Evolutionary conservation across 2,113 vertebrate genomes (phyloP).

Genomic region (Helogale parvula): DNA sequence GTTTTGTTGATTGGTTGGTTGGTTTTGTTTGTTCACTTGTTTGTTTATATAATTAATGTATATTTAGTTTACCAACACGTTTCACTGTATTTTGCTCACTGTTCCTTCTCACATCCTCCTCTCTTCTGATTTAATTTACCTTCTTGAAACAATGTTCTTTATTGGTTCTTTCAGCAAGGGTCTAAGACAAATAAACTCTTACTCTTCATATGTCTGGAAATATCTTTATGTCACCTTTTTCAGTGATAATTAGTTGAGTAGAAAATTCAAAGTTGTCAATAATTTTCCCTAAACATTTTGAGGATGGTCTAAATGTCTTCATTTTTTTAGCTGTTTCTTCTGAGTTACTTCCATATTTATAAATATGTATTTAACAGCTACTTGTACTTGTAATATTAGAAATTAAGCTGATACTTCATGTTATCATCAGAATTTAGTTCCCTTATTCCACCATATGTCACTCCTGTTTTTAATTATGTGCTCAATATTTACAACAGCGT

Average conservation of each 20-base stretch:
- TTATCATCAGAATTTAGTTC: slow-evolving; percentile 32
- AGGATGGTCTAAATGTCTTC: slow-evolving; percentile 9
- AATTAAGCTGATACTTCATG: neutral
- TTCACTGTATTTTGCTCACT: neutral
- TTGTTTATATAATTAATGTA: neutral
- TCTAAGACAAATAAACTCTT: neutral
- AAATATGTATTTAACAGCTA: neutral
- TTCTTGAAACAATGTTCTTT: slow-evolving; percentile 15
- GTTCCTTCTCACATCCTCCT: neutral
- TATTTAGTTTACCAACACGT: neutral
- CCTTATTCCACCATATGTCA: neutral
- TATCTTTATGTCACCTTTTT: slow-evolving; percentile 1
- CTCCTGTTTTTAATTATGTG: slow-evolving; percentile 11
- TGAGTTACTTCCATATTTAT: neutral
- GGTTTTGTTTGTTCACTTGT: neutral
- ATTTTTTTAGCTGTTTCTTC: neutral
- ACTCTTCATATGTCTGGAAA: neutral
- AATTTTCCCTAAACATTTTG: neutral
- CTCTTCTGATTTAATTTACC: neutral
- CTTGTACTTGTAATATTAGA: slow-evolving; percentile 29
- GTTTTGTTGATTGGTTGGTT: neutral
- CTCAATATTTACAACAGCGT: slow-evolving; percentile 13
- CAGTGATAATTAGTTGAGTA: slow-evolving; percentile 1
- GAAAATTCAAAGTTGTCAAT: neutral
- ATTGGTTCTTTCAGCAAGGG: neutral